These are phyloP conservation scores for Pogonophryne albipinna DNA, from an alignment of 2,797 vertebrate genomes.

Conservation along the genomic window DNA sequence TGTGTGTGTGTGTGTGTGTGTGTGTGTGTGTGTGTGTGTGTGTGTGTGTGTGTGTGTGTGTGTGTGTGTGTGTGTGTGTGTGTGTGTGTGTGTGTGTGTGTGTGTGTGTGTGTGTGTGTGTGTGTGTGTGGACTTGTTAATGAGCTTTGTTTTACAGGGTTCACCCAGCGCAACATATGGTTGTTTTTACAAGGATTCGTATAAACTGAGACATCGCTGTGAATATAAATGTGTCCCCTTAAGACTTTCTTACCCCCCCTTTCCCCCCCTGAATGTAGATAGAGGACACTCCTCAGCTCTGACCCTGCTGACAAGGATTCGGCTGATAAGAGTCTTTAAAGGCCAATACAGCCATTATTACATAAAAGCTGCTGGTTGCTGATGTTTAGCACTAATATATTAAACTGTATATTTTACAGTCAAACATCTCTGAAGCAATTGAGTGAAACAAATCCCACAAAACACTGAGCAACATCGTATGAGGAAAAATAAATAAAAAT, in stretches of 20 bases:
- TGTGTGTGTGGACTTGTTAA: conserved; percentile 64
- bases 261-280: conserved; percentile 45
- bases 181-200: conserved; percentile 79
- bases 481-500: conserved; percentile 13
- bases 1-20: too few relatives aligned
- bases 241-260: conserved; percentile 42
- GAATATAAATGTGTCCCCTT: conserved; percentile 78
- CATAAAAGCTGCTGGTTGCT: conserved; percentile 33
- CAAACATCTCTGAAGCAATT: neutral
- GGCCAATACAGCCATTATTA: conserved; percentile 21
- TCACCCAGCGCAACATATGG: conserved; percentile 80
- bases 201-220: conserved; percentile 77
- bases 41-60: too few relatives aligned
- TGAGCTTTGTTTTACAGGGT: conserved; percentile 76
- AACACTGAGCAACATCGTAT: conserved; percentile 7
- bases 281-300: conserved; percentile 61
- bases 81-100: too few relatives aligned
- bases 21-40: too few relatives aligned
- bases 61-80: neutral
- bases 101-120: neutral
- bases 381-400: conserved; percentile 27
- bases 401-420: conserved; percentile 32
- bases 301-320: conserved; percentile 54
- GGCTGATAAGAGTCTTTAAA: conserved; percentile 42
- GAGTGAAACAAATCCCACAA: neutral